A percentile compares a stretch with the other conserved stretches of the same genome.
These are phyloP conservation scores for Graptemys geographica DNA, from an alignment of 2,797 vertebrate genomes.

Conservation along the genomic window DNA sequence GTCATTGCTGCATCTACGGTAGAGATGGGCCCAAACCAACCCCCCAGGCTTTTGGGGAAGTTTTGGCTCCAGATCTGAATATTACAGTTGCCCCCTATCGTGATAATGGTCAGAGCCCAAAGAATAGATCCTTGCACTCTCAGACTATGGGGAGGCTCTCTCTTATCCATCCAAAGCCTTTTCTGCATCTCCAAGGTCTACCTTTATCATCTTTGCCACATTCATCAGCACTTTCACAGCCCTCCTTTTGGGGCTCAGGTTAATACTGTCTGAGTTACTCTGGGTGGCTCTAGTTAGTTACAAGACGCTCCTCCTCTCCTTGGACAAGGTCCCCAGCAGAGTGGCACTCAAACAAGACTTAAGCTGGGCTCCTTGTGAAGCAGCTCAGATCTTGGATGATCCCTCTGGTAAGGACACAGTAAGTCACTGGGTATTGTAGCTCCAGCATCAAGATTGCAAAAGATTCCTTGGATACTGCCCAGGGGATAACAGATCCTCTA, in stretches of 20 bases:
- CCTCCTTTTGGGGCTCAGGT: neutral
- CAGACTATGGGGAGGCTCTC: neutral
- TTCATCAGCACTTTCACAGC: neutral
- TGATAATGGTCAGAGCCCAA: too few relatives aligned
- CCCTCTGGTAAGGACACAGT: neutral
- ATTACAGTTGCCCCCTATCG: neutral
- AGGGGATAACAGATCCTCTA: constrained; percentile 48
- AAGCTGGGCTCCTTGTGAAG: neutral
- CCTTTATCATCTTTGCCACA: neutral
- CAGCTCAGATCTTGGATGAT: neutral
- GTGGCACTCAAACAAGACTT: neutral
- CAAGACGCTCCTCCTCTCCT: neutral
- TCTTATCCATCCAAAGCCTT: neutral
- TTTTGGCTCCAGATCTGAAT: neutral
- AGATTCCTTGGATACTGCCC: constrained; percentile 53
- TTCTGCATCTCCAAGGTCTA: neutral
- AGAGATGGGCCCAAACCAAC: neutral
- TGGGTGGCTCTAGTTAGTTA: neutral
- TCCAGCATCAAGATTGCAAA: constrained; percentile 49
- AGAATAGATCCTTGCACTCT: neutral
- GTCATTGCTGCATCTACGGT: neutral
- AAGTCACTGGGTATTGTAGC: neutral
- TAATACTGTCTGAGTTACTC: neutral
- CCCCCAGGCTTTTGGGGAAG: neutral
- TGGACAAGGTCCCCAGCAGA: neutral